Evolutionary conservation across 2,888 invertebrate species (phyloP).

Genomic region (Cremastinae sp.): DNA sequence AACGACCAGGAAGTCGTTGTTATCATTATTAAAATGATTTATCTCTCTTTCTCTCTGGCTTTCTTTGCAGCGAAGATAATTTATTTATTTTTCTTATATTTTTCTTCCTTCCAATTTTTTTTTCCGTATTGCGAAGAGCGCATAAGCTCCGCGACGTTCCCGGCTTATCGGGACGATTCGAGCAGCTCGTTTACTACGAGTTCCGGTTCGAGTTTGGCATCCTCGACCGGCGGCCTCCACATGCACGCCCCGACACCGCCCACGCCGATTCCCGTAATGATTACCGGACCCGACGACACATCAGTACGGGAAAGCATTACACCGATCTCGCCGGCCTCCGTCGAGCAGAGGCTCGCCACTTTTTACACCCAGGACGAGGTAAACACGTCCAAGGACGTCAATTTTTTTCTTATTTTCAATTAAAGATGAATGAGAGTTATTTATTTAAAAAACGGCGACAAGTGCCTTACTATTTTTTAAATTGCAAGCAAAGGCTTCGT

Average conservation of each 20-base stretch:
- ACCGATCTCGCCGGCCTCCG: slow-evolving; percentile 26
- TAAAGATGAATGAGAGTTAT: background rate
- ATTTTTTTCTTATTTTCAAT: background rate
- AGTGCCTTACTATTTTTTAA: background rate
- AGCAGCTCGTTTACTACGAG: slow-evolving; percentile 84
- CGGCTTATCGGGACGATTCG: slow-evolving; percentile 83
- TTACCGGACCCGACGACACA: slow-evolving; percentile 78
- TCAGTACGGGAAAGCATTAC: slow-evolving; percentile 71
- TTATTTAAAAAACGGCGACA: no score
- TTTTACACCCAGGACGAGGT: slow-evolving; percentile 75
- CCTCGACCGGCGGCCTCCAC: slow-evolving; percentile 78
- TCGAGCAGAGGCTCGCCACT: slow-evolving; percentile 68
- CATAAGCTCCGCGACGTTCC: slow-evolving; percentile 78
- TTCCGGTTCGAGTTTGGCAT: slow-evolving; percentile 76
- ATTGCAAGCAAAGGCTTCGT: no score
- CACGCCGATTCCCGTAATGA: slow-evolving; percentile 80
- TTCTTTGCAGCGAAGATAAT: slow-evolving; percentile 2
- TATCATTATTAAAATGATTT: background rate
- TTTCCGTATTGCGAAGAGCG: slow-evolving; percentile 76
- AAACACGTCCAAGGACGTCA: slow-evolving; percentile 1
- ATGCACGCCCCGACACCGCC: slow-evolving; percentile 83
- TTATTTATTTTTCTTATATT: slow-evolving; percentile 27
- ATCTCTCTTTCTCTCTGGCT: background rate
- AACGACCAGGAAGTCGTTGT: slow-evolving; percentile 26
- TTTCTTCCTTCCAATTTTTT: slow-evolving; percentile 25